Evolutionary conservation across 2,888 invertebrate species (phyloP), one percentile per base, ranked within the genome.

Genomic region (Amphipoea oculea): DNA sequence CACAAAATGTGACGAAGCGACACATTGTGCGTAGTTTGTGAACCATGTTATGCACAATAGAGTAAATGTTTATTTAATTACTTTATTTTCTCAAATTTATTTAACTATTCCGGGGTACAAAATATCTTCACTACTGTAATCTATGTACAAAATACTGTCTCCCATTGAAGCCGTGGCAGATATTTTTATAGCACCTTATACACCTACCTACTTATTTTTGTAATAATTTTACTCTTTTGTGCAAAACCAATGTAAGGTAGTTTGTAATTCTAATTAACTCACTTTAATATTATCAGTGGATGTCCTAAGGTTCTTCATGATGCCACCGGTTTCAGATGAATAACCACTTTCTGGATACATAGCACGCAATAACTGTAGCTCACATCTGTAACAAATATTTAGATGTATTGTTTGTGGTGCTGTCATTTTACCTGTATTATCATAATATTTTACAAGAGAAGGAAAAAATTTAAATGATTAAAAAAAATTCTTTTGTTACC

Each of bases 331-430:
- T 94, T 98, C 98, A 4, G 98, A 98, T 78, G 98, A 98, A 94
- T 99, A 99, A 0, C 99, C 99, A 90, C 97, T 97, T 42, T 98
- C 98, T 0, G 99, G 98, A 94, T 99, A 99, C 93, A 99, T 97
- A 4, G 97, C 97, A 84, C 98, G 96, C 40, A 97, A 93, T 92
- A 99, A 94, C 87, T 97, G 97, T 77, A 98, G 94, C 88, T 98
- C 97, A 82, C 98, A 97, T 82, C 98, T 97, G 79, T 17, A 90
- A 91, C 54, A 86, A 82, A 81, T 81, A 62, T 40, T 60, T 17
- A 2, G 6, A 6, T 12, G 20, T 12, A 66, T 7, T 40, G 5
- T 63, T 6, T 63, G 63, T 63, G 6, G 14, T 4, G 17, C 9
- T 36, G 1, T n/a, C n/a, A 1, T 29, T 0, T 29, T 29, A 29